Percentiles rank a stretch among this genome's conserved stretches.
These are phyloP conservation scores for Hippocampus guttulatus DNA, from an alignment of 2,113 vertebrate genomes.

Conservation along the genomic window DNA sequence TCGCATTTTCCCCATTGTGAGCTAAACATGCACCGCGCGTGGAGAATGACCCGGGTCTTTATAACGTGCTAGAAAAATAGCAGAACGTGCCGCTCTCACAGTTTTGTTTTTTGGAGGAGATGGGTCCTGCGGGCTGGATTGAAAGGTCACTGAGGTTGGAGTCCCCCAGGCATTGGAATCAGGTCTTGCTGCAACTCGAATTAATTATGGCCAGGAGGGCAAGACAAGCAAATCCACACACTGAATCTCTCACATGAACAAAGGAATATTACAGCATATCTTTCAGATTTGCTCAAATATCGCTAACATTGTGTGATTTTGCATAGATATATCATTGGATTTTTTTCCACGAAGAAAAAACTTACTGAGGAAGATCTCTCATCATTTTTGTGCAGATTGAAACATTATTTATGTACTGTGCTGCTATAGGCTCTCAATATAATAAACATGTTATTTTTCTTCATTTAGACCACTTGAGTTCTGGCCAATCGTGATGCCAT, in stretches of 20 bases:
- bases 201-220: slow-evolving; percentile 70
- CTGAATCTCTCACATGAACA: slow-evolving; percentile 8
- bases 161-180: slow-evolving; percentile 67
- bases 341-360: not conserved
- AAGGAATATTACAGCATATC: slow-evolving; percentile 9
- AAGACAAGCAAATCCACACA: slow-evolving; percentile 45
- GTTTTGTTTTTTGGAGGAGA: slow-evolving; percentile 26
- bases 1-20: not conserved
- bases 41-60: not conserved
- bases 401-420: not conserved
- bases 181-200: slow-evolving; percentile 67
- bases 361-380: not conserved
- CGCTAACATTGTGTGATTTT: not conserved
- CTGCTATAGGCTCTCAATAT: too few species aligned
- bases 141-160: slow-evolving; percentile 56
- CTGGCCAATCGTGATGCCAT: too few species aligned
- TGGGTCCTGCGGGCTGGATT: slow-evolving; percentile 41
- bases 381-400: not conserved
- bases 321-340: not conserved
- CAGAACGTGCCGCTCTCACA: slow-evolving; percentile 32
- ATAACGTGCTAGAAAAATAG: slow-evolving; percentile 27
- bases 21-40: not conserved
- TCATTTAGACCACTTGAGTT: too few species aligned
- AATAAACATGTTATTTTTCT: too few species aligned
- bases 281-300: slow-evolving; percentile 11